phyloP scores from a whole-genome alignment of 2,797 vertebrate species.

The Coilia nasus region DNA sequence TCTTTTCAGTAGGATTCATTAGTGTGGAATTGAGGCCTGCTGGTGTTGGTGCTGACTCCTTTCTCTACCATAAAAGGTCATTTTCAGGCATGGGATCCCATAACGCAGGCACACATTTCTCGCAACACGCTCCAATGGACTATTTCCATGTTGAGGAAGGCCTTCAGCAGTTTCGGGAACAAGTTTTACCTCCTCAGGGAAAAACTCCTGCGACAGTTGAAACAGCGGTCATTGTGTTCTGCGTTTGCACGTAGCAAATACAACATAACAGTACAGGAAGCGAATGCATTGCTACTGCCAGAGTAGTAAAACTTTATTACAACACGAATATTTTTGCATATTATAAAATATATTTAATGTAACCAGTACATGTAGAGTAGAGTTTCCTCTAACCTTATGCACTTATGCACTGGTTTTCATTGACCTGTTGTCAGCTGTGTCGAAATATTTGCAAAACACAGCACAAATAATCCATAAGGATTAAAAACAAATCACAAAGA shows the following conservation, averaged over 20 bases:
- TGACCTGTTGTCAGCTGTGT: conserved; percentile 10
- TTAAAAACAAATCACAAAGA: conserved; percentile 9
- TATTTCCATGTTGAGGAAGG: background rate
- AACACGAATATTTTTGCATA: conserved; percentile 4
- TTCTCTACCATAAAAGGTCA: conserved; percentile 65
- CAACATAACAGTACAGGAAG: background rate
- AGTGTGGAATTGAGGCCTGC: conserved; percentile 42
- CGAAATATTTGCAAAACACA: background rate
- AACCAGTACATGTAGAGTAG: conserved; percentile 30
- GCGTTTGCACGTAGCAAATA: background rate
- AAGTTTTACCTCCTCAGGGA: background rate
- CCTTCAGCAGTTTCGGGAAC: background rate
- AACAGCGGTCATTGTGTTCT: background rate
- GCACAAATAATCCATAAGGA: background rate
- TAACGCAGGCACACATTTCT: background rate
- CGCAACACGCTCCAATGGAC: background rate
- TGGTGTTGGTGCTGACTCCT: conserved; percentile 19
- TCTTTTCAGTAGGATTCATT: conserved; percentile 14
- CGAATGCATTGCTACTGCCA: background rate
- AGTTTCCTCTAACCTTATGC: conserved; percentile 33
- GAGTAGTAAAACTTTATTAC: conserved; percentile 19
- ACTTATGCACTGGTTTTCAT: background rate
- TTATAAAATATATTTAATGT: conserved; percentile 44
- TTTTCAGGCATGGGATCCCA: conserved; percentile 44
- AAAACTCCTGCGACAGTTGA: background rate